phyloP scores from a whole-genome alignment of 23 tunicate species.

The Halocynthia roretzi region DNA sequence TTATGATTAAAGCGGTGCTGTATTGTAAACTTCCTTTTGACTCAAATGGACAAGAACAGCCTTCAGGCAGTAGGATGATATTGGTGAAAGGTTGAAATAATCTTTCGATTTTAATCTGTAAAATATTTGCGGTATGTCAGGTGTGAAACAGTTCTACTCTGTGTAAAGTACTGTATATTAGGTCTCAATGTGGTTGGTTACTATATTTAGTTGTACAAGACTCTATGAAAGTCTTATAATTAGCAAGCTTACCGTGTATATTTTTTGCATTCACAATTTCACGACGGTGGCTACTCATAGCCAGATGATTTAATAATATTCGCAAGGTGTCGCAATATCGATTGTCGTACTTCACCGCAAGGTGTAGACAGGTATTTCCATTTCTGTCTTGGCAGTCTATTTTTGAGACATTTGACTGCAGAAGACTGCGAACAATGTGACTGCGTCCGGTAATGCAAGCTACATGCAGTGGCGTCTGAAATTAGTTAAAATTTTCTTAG shows the following conservation, averaged over 20 bases:
- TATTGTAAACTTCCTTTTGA: too few species aligned
- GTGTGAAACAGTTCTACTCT: too few species aligned
- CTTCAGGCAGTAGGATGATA: too few species aligned
- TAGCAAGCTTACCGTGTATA: background rate
- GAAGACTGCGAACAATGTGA: background rate
- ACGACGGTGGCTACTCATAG: background rate
- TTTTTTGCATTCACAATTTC: constrained; percentile 5
- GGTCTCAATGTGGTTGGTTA: too few species aligned
- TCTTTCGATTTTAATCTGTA: too few species aligned
- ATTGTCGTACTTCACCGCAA: constrained; percentile 11
- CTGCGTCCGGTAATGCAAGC: constrained; percentile 9
- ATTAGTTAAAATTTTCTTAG: background rate
- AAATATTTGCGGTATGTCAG: too few species aligned
- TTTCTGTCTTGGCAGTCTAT: background rate
- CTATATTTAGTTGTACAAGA: too few species aligned
- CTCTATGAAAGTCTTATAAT: background rate
- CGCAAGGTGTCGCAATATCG: constrained; percentile 23
- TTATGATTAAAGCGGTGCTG: too few species aligned
- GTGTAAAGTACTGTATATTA: too few species aligned
- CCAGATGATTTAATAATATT: background rate
- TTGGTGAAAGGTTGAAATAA: too few species aligned
- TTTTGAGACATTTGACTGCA: background rate
- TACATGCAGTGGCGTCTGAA: constrained; percentile 17
- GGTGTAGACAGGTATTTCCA: constrained; percentile 12
- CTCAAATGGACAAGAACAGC: too few species aligned